Evolutionary conservation across 92 coral and sea anemone genomes (phyloP).

Genomic region (Siderastrea radians): DNA sequence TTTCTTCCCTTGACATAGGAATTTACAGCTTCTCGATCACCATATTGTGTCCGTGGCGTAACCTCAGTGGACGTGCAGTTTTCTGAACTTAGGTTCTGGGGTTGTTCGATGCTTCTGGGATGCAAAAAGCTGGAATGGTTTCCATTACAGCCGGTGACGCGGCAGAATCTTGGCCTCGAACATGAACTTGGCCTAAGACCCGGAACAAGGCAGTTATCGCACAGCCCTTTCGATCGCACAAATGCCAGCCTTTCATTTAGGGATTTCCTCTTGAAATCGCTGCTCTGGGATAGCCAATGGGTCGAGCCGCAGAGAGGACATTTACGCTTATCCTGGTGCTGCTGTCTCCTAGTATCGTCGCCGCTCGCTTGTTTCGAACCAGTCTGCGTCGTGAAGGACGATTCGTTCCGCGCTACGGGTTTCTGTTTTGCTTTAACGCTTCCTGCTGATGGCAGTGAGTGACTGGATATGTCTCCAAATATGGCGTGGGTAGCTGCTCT

Average conservation of each 20-base stretch:
- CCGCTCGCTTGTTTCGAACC: not conserved
- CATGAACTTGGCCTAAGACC: slow-evolving; percentile 58
- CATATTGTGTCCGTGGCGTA: no score
- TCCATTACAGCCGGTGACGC: slow-evolving; percentile 61
- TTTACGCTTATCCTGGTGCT: not conserved
- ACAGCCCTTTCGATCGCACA: slow-evolving; percentile 28
- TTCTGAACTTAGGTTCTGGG: no score
- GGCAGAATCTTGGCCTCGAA: slow-evolving; percentile 54
- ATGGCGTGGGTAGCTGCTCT: slow-evolving; percentile 51
- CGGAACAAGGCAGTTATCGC: slow-evolving; percentile 54
- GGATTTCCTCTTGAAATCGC: slow-evolving; percentile 37
- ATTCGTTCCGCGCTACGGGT: not conserved
- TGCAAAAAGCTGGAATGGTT: slow-evolving; percentile 67
- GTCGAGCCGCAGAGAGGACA: slow-evolving; percentile 34
- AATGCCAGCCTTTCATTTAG: slow-evolving; percentile 42
- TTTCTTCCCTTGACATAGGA: not conserved
- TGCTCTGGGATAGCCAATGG: slow-evolving; percentile 69
- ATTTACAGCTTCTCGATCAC: not conserved
- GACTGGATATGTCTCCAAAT: slow-evolving; percentile 30
- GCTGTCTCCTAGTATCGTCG: not conserved
- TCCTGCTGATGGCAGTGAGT: not conserved
- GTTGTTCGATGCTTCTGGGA: slow-evolving; percentile 14
- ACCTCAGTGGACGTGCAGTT: no score
- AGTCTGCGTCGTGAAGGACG: not conserved
- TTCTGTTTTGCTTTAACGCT: not conserved